A percentile compares a stretch with the other conserved stretches of the same genome.
phyloP scores from a whole-genome alignment of 2,888 invertebrate genomes.

The Exocentrus adspersus region DNA sequence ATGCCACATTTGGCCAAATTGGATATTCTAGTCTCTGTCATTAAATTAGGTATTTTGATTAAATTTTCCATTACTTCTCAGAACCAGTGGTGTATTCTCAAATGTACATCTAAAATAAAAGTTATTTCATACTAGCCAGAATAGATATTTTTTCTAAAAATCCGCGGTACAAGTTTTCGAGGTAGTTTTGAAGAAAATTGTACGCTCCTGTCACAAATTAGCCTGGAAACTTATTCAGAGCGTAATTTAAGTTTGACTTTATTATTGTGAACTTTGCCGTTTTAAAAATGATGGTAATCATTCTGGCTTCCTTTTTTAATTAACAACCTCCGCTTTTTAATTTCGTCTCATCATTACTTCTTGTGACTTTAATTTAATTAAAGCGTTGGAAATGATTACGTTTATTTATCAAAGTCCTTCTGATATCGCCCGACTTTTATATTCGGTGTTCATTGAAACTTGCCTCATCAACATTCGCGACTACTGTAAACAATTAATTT shows the following conservation, averaged over 20 bases:
- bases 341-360: conserved; percentile 57
- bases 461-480: too few relatives aligned
- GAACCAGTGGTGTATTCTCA: too few relatives aligned
- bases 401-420: conserved; percentile 54
- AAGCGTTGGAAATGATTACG: conserved; percentile 52
- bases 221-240: neutral
- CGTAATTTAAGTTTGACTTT: conserved; percentile 27
- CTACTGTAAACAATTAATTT: too few relatives aligned
- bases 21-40: too few relatives aligned
- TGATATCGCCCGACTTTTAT: conserved; percentile 26
- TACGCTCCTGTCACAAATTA: neutral
- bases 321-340: conserved; percentile 60
- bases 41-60: too few relatives aligned
- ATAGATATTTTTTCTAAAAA: too few relatives aligned
- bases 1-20: too few relatives aligned
- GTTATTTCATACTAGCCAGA: too few relatives aligned
- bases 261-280: conserved; percentile 30
- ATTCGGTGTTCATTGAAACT: conserved; percentile 1
- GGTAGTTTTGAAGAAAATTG: too few relatives aligned
- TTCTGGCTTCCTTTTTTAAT: conserved; percentile 58
- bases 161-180: too few relatives aligned
- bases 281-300: conserved; percentile 55
- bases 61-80: too few relatives aligned
- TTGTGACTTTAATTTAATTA: conserved; percentile 59
- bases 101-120: too few relatives aligned